These are phyloP conservation scores for Trachurus trachurus DNA, from an alignment of 2,797 vertebrate genomes.

Conservation along the genomic window DNA sequence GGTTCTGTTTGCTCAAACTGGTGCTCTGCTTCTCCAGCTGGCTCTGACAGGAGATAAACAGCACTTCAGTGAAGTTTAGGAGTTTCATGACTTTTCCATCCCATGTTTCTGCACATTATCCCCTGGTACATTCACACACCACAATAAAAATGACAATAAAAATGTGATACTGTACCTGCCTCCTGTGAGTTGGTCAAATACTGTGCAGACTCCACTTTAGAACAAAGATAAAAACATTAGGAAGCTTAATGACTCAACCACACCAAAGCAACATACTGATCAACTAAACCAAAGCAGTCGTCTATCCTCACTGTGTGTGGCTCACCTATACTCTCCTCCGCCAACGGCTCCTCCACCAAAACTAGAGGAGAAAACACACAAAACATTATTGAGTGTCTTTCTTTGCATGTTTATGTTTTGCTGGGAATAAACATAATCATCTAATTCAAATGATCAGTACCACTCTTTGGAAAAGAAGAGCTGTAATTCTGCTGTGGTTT, in stretches of 20 bases:
- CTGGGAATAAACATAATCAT: not conserved
- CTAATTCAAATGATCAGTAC: not conserved
- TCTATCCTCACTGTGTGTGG: rapidly evolving
- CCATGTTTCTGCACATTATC: too few relatives aligned
- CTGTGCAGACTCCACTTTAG: conserved; percentile 43
- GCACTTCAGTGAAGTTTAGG: not conserved
- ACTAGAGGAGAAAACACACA: conserved; percentile 49
- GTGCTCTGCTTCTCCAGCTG: conserved; percentile 11
- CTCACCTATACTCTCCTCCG: conserved; percentile 58
- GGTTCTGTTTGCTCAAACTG: conserved; percentile 32
- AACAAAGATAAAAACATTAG: not conserved
- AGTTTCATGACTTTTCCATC: not conserved
- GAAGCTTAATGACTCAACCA: not conserved
- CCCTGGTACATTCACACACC: too few relatives aligned
- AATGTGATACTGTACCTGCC: conserved; percentile 38
- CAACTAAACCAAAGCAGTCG: not conserved
- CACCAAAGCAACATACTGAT: not conserved
- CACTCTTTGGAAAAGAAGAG: too few relatives aligned
- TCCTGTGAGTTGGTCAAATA: conserved; percentile 60
- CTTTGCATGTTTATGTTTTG: not conserved
- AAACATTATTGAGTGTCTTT: not conserved
- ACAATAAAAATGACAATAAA: too few relatives aligned
- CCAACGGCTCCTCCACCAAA: conserved; percentile 55
- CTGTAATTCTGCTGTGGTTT: not conserved
- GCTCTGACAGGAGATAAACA: conserved; percentile 20